Conservation (phyloP, 2,113 vertebrate genomes). For the Gadus chalcogrammus region DNA sequence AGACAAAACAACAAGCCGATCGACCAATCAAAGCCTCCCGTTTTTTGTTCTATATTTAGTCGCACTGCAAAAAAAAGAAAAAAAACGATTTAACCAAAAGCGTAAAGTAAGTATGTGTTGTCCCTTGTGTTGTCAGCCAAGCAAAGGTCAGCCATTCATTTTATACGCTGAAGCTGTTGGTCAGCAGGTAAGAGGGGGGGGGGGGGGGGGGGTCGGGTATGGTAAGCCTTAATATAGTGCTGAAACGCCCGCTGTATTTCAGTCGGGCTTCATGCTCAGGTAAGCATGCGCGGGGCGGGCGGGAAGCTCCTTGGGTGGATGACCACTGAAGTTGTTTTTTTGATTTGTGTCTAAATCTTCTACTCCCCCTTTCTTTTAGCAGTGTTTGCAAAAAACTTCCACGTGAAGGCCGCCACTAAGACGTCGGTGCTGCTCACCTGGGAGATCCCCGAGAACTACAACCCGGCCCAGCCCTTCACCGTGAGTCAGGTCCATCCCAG, state of each 20-base stretch:
- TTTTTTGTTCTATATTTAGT: background rate
- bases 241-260: conserved; percentile 24
- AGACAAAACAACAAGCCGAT: background rate
- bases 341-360: conserved; percentile 81
- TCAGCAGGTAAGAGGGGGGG: conserved; percentile 64
- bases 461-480: conserved; percentile 97
- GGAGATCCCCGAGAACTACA: conserved; percentile 99
- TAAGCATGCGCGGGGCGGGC: conserved; percentile 59
- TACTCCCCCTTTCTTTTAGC: conserved; percentile 93
- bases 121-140: conserved; percentile 55
- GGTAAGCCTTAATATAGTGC: conserved; percentile 39
- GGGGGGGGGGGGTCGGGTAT: conserved; percentile 23
- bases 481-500: conserved; percentile 75
- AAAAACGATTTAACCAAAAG: background rate
- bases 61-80: conserved; percentile 53
- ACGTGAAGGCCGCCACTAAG: conserved; percentile 99
- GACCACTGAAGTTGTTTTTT: background rate
- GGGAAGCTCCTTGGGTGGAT: conserved; percentile 13
- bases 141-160: conserved; percentile 54
- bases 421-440: conserved; percentile 94
- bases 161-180: conserved; percentile 38
- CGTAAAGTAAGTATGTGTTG: conserved; percentile 60
- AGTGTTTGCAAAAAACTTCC: conserved; percentile 99
- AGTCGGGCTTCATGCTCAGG: conserved; percentile 59
- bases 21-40: background rate